A percentile compares a stretch with the other conserved stretches of the same genome.
These are phyloP conservation scores for Neocrepidodera transversa DNA, from an alignment of 2,888 invertebrate genomes.

Conservation along the genomic window DNA sequence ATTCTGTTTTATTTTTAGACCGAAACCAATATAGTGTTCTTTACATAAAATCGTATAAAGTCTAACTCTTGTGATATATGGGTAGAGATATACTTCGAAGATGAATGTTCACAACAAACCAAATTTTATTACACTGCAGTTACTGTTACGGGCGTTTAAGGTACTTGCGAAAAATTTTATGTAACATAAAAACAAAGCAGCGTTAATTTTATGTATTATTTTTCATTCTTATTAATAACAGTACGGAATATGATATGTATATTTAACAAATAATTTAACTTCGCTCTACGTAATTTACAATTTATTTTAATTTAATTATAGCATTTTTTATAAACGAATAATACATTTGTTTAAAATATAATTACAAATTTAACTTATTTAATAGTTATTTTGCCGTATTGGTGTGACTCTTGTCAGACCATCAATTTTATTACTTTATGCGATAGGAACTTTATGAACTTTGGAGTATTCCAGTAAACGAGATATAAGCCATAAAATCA, in stretches of 20 bases:
- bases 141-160: not conserved
- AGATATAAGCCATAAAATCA: constrained; percentile 8
- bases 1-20: constrained; percentile 2
- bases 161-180: too few species aligned
- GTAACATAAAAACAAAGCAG: too few species aligned
- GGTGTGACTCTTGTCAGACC: not conserved
- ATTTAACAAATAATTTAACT: too few species aligned
- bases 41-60: constrained; percentile 12
- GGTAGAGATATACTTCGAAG: not conserved
- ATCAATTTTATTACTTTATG: not conserved
- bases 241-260: too few species aligned
- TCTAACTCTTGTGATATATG: constrained; percentile 8
- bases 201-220: too few species aligned
- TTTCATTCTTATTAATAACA: too few species aligned
- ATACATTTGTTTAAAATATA: too few species aligned
- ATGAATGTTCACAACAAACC: not conserved
- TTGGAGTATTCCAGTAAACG: not conserved
- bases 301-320: too few species aligned
- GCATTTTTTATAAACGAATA: too few species aligned
- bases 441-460: not conserved
- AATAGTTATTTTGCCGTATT: too few species aligned
- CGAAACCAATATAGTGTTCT: not conserved
- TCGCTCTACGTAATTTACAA: too few species aligned
- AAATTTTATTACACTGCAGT: not conserved
- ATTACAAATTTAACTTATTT: too few species aligned